Evolutionary conservation across 2,113 vertebrate genomes (phyloP), one percentile per base, ranked within the genome.

Genomic region (Barbus barbus): DNA sequence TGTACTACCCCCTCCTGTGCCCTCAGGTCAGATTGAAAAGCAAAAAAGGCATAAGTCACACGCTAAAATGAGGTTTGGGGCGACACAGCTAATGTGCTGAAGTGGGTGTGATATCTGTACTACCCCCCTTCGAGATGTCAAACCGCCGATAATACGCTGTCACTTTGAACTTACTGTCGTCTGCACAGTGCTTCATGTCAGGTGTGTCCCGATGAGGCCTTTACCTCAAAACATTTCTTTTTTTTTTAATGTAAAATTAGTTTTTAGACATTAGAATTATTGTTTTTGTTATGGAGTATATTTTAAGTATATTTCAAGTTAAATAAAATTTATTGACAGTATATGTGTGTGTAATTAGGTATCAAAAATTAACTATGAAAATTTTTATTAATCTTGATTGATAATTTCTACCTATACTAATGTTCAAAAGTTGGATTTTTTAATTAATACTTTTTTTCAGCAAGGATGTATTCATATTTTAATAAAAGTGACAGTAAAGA

Each of bases 1-100:
- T 3, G 78, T n/a, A 82, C 31, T 31, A 22, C 44, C 24, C 74
- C 46, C 41, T 83, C 72, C 46, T 3, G 81, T 83, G 20, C 87
- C 86, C 79, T 28, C 46, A 72, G 88, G 86, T 89, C 90, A 89
- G 16, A 65, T 90, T 90, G 89, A 88, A 85, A 89, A 93, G 92
- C 93, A 93, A 92, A 93, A 92, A 91, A 89, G 91, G 88, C 80
- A 90, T 92, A 88, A 91, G 88, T 92, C 90, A 92, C 92, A 93
- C 86, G 83, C 92, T 87, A 87, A 88, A 84, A 89, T 92, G 86
- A 91, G 89, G 90, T 89, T 60, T 33, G 84, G 88, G 91, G 87
- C 90, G 89, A 90, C 85, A 85, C 63, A 71, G 80, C 69, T 85
- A 83, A 91, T 90, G 86, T 83, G 85, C 87, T 72, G 71, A 73